Evolutionary conservation across 2,888 invertebrate genomes (phyloP), one percentile per base, ranked within the genome.

Genomic region (Drosophila macrospina): DNA sequence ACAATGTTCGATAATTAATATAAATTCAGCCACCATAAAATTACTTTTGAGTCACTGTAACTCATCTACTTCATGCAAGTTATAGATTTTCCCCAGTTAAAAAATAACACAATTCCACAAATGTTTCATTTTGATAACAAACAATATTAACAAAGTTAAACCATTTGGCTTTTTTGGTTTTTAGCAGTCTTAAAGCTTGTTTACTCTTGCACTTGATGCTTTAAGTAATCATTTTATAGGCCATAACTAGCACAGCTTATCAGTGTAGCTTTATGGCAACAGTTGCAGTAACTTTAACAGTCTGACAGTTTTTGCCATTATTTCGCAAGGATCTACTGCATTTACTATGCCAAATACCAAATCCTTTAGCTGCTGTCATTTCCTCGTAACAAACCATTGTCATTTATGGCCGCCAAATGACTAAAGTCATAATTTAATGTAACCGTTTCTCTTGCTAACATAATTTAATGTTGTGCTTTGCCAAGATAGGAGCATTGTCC

Each of bases 301-400:
- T 13, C 13, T 30, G 34, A 48, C 64, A 45, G 41, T 34, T 34
- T 76, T 57, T 45, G 37, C 36, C 32, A 10, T 16, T 41, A 34
- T 75, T n/a, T n/a, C n/a, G n/a, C n/a, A n/a, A n/a, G n/a, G n/a
- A 32, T 37, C n/a, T 37, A 26, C 30, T 28, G 36, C 15, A 28
- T 32, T 11, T 32, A 59, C 45, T 51, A 59, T 41, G 45, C 39
- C 28, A 20, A 20, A 20, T 20, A 3, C 2, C 3, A 69, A 83
- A 86, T 71, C 67, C 86, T 86, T 78, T 69, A 64, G 15, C 32
- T 13, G 72, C 72, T 52, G 67, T 74, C 55, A 71, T 76, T 74
- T 77, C 26, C 20, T 36, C 69, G 41, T 65, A 67, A 57, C 76
- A 65, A 84, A 68, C 61, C 65, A 69, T 65, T 69, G 69, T 32